phyloP scores from a whole-genome alignment of 92 coral and sea anemone species.

The Porites rus region DNA sequence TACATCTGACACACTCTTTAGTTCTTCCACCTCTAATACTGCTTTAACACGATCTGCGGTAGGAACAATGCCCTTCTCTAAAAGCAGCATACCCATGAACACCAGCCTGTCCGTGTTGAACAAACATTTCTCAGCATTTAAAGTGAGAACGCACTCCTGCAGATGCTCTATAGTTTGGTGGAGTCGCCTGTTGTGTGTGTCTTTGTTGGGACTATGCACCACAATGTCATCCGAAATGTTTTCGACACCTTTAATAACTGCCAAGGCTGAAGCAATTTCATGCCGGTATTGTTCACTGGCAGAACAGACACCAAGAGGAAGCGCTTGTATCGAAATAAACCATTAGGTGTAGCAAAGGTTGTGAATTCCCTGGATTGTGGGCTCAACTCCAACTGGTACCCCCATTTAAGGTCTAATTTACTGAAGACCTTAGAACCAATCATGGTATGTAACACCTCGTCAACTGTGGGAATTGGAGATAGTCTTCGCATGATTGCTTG shows the following conservation, averaged over 20 bases:
- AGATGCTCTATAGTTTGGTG: conserved; percentile 46
- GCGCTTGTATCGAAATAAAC: conserved; percentile 41
- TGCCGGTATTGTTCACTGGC: conserved; percentile 69
- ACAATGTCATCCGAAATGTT: conserved; percentile 81
- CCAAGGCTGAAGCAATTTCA: conserved; percentile 55
- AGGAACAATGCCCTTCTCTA: conserved; percentile 75
- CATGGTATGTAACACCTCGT: conserved; percentile 44
- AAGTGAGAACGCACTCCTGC: conserved; percentile 58
- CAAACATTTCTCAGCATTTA: conserved; percentile 60
- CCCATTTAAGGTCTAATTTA: conserved; percentile 46
- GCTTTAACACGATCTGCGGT: conserved; percentile 74
- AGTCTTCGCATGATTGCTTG: too few species aligned
- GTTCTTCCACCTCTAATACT: conserved; percentile 62
- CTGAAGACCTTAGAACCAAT: conserved; percentile 44
- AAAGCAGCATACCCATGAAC: conserved; percentile 71
- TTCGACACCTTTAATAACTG: conserved; percentile 52
- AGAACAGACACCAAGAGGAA: conserved; percentile 61
- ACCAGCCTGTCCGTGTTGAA: conserved; percentile 63
- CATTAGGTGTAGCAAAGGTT: conserved; percentile 40
- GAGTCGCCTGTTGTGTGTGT: conserved; percentile 62
- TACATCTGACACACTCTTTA: conserved; percentile 54
- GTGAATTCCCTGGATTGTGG: conserved; percentile 44
- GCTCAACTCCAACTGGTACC: conserved; percentile 36
- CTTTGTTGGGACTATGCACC: conserved; percentile 57
- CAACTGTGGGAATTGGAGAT: conserved; percentile 43